Evolutionary conservation across 92 coral and sea anemone species (phyloP).

Genomic region (Parazoanthus darwini): DNA sequence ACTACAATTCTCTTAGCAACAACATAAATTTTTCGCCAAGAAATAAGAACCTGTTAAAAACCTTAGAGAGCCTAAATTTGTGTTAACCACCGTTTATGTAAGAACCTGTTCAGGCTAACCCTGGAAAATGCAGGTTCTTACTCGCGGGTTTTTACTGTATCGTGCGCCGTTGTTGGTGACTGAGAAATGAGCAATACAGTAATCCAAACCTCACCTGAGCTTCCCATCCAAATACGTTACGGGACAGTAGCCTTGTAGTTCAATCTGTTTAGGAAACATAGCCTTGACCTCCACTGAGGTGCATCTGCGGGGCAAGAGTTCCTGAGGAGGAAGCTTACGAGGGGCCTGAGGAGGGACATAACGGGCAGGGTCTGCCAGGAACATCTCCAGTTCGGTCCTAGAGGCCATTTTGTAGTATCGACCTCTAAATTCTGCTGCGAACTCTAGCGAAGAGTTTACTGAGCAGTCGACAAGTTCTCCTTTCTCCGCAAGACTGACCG

Average conservation of each 20-base stretch:
- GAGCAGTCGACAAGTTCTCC: constrained; percentile 97
- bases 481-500: constrained; percentile 94
- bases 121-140: too few species aligned
- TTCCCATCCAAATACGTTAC: constrained; percentile 94
- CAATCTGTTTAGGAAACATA: constrained; percentile 89
- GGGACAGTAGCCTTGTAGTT: constrained; percentile 96
- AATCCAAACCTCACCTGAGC: constrained; percentile 64
- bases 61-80: too few species aligned
- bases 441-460: constrained; percentile 74
- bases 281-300: constrained; percentile 86
- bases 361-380: constrained; percentile 80
- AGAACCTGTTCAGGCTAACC: too few species aligned
- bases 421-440: constrained; percentile 96
- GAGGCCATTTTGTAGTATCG: constrained; percentile 96
- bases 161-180: too few species aligned
- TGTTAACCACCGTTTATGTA: too few species aligned
- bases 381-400: constrained; percentile 77
- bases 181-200: neutral
- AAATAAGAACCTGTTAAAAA: too few species aligned
- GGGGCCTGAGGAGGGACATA: constrained; percentile 97
- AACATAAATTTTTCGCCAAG: too few species aligned
- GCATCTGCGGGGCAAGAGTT: constrained; percentile 79
- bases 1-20: too few species aligned
- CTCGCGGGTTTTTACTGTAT: neutral
- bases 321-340: constrained; percentile 79